Base-by-base conservation (phyloP, 2,113 vertebrate species). In the Numida meleagris region DNA sequence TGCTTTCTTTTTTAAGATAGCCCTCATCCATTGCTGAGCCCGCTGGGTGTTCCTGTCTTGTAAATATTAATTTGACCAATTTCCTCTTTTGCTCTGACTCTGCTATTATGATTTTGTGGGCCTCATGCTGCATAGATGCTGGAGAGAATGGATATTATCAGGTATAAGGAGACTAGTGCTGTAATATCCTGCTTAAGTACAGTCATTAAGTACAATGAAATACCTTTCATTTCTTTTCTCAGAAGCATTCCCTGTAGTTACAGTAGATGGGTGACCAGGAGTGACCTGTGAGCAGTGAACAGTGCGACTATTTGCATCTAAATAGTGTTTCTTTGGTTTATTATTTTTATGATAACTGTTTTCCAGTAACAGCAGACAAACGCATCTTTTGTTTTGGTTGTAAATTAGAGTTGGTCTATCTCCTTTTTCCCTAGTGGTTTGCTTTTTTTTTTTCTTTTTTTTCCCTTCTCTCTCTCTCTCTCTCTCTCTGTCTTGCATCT, bases 351-450 rank as follows among this genome's bases (percentile, higher is more conserved):
- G 9, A 78, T 24, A 33, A 33, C 9, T 9, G 2, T 89, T 78
- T 77, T 87, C 38, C 74, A 70, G 58, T 76, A 85, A 29, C 29
- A 72, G 45, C 55, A 88, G 45, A 38, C 9, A 74, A 77, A 71
- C 0, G 0, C 6, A 16, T 3, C 9, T 84, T 90, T 82, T 61
- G 24, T 68, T 82, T 70, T 12, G 3, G 48, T 82, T 29, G 8
- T 94, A 71, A 71, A 50, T 86, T 71, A 2, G 3, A 12, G 31
- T 13, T 66, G 36, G 25, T 67, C 42, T 71, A 57, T 45, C 27
- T 53, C 8, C 5, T 55, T 27, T 42, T 40, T 18, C 10, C 2
- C 4, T 9, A 0, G 0, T 1, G 4, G n/a, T 50, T 86, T 77
- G 53, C 33, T 85, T 92, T 85, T 65, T 11, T 70, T 89, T 14